Evolutionary conservation across 2,113 vertebrate species (phyloP), one percentile per base, ranked within the genome.

Genomic region (Sinosuthora webbiana): DNA sequence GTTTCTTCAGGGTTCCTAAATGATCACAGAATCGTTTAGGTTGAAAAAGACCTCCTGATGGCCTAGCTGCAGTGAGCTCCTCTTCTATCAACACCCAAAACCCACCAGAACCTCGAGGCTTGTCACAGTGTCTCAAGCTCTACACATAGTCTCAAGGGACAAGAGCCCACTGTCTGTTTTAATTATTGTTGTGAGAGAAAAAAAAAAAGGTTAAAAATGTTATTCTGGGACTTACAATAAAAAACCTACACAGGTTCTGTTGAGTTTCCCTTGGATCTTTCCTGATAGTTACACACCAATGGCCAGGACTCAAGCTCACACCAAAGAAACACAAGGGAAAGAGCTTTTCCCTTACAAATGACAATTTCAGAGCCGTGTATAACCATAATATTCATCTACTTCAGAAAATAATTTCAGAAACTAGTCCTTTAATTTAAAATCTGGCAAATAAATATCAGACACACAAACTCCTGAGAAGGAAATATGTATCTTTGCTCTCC

Each of bases 401-500:
- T 7, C 4, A 39, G 28, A 73, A 91, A 91, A 45, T n/a, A 21
- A 28, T 22, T 19, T 82, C 10, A 31, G 57, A 91, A 79, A 13
- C 2, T 6, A 39, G 39, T 30, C 15, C 2, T 60, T 53, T 39
- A 9, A 42, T 65, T 80, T 77, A 74, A 91, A 85, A 49, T 47
- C 35, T 42, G n/a, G 1, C 23, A 77, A 42, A 52, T 80, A 39
- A 79, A 56, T 15, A 33, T 47, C 56, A 52, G 27, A 18, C 3
- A 42, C 20, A 62, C 10, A 28, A 69, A 55, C 8, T 53, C 15
- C 22, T 22, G 13, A 55, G 68, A 62, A 33, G 9, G 3, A 80
- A 80, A 70, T 11, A 42, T 0, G 0, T 15, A 15, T n/a, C 7
- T 15, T 73, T 1, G 1, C 7, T 59, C 76, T 70, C 15, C 25